A percentile compares a stretch with the other conserved stretches of the same genome.
Conservation (phyloP, 2,888 invertebrate species). For the Argynnis bischoffii region DNA sequence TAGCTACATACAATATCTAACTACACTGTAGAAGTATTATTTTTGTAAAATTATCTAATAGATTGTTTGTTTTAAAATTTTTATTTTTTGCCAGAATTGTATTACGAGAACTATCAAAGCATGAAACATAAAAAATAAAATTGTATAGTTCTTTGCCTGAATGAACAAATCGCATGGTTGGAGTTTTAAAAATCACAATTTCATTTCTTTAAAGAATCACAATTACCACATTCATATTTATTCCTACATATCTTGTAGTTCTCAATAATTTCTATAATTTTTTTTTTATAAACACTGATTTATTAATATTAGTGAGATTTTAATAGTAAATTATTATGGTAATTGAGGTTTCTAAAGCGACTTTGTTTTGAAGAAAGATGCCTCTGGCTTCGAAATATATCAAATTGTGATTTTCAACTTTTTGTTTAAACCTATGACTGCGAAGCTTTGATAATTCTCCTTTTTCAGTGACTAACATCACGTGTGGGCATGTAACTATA, state of each 20-base stretch:
- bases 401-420: too few relatives aligned
- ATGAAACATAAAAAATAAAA: constrained; percentile 22
- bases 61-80: constrained; percentile 43
- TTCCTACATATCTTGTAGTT: too few relatives aligned
- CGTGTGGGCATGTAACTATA: constrained; percentile 75
- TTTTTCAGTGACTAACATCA: constrained; percentile 48
- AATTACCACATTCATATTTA: too few relatives aligned
- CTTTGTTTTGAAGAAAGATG: too few relatives aligned
- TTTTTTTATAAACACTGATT: too few relatives aligned
- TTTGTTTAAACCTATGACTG: too few relatives aligned
- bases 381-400: too few relatives aligned
- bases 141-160: constrained; percentile 10
- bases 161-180: constrained; percentile 16
- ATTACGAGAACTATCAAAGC: constrained; percentile 41
- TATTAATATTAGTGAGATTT: too few relatives aligned
- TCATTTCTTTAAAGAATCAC: too few relatives aligned
- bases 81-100: constrained; percentile 41
- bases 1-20: constrained; percentile 38
- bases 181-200: neutral
- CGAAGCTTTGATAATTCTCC: constrained; percentile 34
- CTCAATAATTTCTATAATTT: too few relatives aligned
- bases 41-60: constrained; percentile 30
- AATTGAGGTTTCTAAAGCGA: too few relatives aligned
- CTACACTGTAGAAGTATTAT: constrained; percentile 42
- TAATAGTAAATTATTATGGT: too few relatives aligned